Conservation (phyloP, 1,140 invertebrate genomes). For the Sesamia nonagrioides region DNA sequence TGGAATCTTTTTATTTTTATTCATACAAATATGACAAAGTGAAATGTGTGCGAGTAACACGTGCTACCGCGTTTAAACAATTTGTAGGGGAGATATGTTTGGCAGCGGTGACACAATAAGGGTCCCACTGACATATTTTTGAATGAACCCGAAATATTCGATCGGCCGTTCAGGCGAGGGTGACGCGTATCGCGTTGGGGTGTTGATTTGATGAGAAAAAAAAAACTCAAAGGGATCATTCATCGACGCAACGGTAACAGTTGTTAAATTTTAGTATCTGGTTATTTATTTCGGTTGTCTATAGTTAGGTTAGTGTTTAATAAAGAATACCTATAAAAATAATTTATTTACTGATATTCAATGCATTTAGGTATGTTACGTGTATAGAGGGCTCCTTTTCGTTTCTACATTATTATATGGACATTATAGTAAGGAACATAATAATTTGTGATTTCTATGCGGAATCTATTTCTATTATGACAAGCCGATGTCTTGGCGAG, state of each 20-base stretch:
- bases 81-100: conserved; percentile 54
- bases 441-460: too few relatives aligned
- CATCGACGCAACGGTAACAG: conserved; percentile 2
- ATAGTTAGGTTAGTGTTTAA: background rate
- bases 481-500: too few relatives aligned
- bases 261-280: background rate
- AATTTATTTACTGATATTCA: too few relatives aligned
- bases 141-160: conserved; percentile 59
- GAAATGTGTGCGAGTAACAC: conserved; percentile 37
- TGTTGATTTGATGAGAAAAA: conserved; percentile 39
- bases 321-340: background rate
- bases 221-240: conserved; percentile 28
- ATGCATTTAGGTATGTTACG: too few relatives aligned
- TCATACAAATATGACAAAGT: conserved; percentile 27
- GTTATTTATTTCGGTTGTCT: background rate
- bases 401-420: too few relatives aligned
- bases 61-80: conserved; percentile 50
- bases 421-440: too few relatives aligned
- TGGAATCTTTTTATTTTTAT: conserved; percentile 31
- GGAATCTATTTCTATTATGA: too few relatives aligned
- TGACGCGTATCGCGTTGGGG: conserved; percentile 17
- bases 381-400: too few relatives aligned
- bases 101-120: conserved; percentile 57
- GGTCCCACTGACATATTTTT: conserved; percentile 66
- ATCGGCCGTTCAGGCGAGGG: conserved; percentile 46